Evolutionary conservation across 2,113 vertebrate genomes (phyloP).

Genomic region (Prionailurus bengalensis): DNA sequence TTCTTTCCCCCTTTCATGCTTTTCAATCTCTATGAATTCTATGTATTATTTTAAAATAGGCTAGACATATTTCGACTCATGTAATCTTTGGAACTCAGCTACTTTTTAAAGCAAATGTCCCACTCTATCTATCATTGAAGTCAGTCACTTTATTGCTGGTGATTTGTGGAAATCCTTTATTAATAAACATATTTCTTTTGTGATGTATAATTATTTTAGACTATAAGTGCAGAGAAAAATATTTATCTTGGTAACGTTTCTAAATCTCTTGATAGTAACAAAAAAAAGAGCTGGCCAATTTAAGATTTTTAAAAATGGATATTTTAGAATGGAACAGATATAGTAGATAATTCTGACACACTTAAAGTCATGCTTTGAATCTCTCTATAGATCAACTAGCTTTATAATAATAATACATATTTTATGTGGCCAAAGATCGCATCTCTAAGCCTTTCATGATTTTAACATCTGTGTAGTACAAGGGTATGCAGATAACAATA

Average conservation of each 20-base stretch:
- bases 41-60: background rate
- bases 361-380: background rate
- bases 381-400: background rate
- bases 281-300: background rate
- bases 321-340: background rate
- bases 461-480: slow-evolving; percentile 5
- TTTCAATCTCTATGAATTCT: background rate
- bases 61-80: background rate
- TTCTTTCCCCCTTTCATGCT: background rate
- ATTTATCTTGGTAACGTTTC: background rate
- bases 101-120: slow-evolving; percentile 4
- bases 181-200: slow-evolving; percentile 4
- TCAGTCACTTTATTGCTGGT: background rate
- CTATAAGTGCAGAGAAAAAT: background rate
- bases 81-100: background rate
- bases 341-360: background rate
- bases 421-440: background rate
- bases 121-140: slow-evolving; percentile 5
- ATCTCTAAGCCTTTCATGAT: background rate
- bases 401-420: slow-evolving; percentile 22
- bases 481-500: background rate
- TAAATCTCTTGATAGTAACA: background rate
- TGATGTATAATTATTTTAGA: background rate
- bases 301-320: background rate
- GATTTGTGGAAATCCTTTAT: background rate